Base-by-base conservation (phyloP, 2,888 invertebrate genomes). In the Torymus texanus region DNA sequence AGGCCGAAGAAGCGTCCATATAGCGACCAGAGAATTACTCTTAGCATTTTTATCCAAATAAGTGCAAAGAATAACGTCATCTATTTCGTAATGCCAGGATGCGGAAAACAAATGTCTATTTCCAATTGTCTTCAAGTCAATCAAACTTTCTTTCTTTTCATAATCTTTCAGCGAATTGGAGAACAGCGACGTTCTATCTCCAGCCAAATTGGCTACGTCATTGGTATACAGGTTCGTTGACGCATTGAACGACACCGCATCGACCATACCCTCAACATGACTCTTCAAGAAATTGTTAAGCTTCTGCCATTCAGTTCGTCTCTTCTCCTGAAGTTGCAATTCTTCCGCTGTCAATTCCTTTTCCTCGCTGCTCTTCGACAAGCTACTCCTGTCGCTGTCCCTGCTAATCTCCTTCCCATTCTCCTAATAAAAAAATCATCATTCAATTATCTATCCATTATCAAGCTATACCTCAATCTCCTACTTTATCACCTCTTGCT, bases 11-110 rank as follows among this genome's bases (percentile, higher is more conserved):
- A 87, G 73, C 8, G 85, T 86, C 90, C 90, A 90, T 0, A 90
- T 41, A 0, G 88, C 80, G 4, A 84, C 84, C 71, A 68, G 12
- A 4, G 58, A 24, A 13, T 11, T 5, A 11, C n/a, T 41, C 1
- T 70, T 61, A 10, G 51, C 41, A 61, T 70, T 66, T 51, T 21
- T 65, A 1, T 78, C 61, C 0, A 84, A 77, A 67, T 90, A 90
- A 51, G 85, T 85, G 41, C 86, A 81, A 0, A 83, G 87, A 2
- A 87, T 74, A n/a, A 84, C 73, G 14, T 84, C 86, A 2, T 83
- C 68, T 2, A 84, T 65, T n/a, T 72, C 83, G 4, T 86, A 85
- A 78, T 88, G 88, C 89, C 90, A 89, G 12, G 88, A 86, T 18
- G 85, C 84, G 62, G 86, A 84, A 2, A 88, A 86, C 8, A 91